A percentile compares a stretch with the other conserved stretches of the same genome.
phyloP scores from a whole-genome alignment of 2,797 vertebrate genomes.

The Girardinus metallicus region DNA sequence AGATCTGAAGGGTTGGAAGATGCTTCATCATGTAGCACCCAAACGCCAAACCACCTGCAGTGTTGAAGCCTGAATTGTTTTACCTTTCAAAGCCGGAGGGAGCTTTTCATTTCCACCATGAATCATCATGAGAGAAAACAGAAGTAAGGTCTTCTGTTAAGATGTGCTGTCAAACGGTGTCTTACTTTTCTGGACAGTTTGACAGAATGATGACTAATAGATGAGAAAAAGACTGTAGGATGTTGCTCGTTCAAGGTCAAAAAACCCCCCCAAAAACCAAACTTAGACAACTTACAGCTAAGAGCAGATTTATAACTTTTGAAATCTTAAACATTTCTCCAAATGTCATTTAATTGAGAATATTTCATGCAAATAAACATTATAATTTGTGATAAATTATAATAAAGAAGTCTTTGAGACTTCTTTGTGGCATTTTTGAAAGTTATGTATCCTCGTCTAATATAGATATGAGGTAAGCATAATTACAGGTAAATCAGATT shows the following conservation, averaged over 20 bases:
- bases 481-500: not conserved
- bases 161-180: conserved; percentile 10
- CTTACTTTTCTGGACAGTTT: conserved; percentile 16
- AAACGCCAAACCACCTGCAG: conserved; percentile 13
- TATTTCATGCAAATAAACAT: not conserved
- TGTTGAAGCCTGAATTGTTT: conserved; percentile 6
- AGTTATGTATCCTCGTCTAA: not conserved
- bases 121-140: conserved; percentile 33
- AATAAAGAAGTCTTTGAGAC: not conserved
- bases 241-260: not conserved
- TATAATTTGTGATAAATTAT: not conserved
- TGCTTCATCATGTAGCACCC: conserved; percentile 33
- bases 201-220: conserved; percentile 22
- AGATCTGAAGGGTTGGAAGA: conserved; percentile 29
- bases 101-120: conserved; percentile 5
- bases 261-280: not conserved
- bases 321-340: not conserved
- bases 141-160: conserved; percentile 18
- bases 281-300: not conserved
- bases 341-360: not conserved
- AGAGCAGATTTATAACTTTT: not conserved
- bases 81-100: conserved; percentile 19
- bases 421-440: not conserved
- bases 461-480: not conserved
- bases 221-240: not conserved